Evolutionary conservation across 2,888 invertebrate genomes (phyloP), one percentile per base, ranked within the genome.

Genomic region (Sesia apiformis): DNA sequence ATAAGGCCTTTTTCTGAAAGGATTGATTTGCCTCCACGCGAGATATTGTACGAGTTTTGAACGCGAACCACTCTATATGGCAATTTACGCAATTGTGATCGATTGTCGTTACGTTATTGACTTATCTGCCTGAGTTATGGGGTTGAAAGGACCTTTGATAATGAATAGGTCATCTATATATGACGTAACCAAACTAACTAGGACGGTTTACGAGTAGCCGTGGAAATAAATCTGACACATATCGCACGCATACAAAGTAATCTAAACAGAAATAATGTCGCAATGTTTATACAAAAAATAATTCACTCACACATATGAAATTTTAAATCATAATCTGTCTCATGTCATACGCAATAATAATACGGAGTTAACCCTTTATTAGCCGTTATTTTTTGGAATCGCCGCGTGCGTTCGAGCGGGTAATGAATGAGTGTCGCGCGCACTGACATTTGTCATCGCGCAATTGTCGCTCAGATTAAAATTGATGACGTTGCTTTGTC

Each of bases 381-480:
- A 81, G 83, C 74, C 73, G 74, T 71, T 65, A 66, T 70, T 75
- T 80, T 78, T 78, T 72, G 62, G 65, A 70, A 69, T 67, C 59
- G 76, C 74, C 80, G 81, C 81, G 78, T 81, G 81, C 81, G 76
- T 74, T 75, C 79, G 76, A 72, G 74, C 72, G 70, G 68, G 76
- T 83, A 79, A 86, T 87, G 81, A 86, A 87, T 87, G 86, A 81
- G 81, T 81, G 80, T 75, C 78, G 79, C 78, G 62, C 71, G 70
- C 66, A 76, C 66, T 88, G 88, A 88, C 87, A 87, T 89, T 88
- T 88, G 88, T 88, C 89, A 87, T 83, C 85, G 87, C 72, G 84
- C 88, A 86, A 88, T 88, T 87, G 88, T 87, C 83, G 84, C 76
- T 64, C 79, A 84, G 88, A 89, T 89, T 89, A 88, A 88, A 88